Percentiles rank a stretch among this genome's conserved stretches.
phyloP scores from a whole-genome alignment of 2,113 vertebrate genomes.

The Empidonax alnorum region DNA sequence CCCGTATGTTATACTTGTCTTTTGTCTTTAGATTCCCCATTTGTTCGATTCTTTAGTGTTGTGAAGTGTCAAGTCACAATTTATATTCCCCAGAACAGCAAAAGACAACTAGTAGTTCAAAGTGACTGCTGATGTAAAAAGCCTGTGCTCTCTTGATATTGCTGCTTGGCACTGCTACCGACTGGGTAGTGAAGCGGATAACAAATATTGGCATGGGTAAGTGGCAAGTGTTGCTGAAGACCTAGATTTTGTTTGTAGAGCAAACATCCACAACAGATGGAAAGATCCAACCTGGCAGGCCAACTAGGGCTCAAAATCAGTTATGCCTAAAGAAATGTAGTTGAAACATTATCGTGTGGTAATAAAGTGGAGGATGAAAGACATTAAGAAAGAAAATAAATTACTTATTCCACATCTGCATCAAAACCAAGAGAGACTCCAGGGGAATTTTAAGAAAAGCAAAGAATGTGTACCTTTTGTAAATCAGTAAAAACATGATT shows the following conservation, averaged over 20 bases:
- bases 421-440: background rate
- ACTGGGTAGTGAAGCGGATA: slow-evolving; percentile 46
- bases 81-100: background rate
- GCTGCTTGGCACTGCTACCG: slow-evolving; percentile 17
- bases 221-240: slow-evolving; percentile 60
- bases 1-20: background rate
- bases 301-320: background rate
- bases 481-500: background rate
- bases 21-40: background rate
- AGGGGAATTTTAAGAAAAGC: background rate
- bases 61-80: background rate
- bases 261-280: slow-evolving; percentile 19
- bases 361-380: background rate
- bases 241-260: slow-evolving; percentile 55
- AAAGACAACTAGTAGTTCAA: slow-evolving; percentile 5
- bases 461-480: background rate
- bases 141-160: slow-evolving; percentile 19
- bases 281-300: slow-evolving; percentile 51
- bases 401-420: background rate
- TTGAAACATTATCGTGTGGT: background rate
- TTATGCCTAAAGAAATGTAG: slow-evolving; percentile 2
- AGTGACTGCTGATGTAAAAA: slow-evolving; percentile 47
- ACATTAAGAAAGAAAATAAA: background rate
- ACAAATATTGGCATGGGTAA: slow-evolving; percentile 59
- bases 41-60: background rate